Percentiles rank a stretch among this genome's conserved stretches.
Conservation (phyloP, 92 coral and sea anemone genomes). For the Porites divaricata region DNA sequence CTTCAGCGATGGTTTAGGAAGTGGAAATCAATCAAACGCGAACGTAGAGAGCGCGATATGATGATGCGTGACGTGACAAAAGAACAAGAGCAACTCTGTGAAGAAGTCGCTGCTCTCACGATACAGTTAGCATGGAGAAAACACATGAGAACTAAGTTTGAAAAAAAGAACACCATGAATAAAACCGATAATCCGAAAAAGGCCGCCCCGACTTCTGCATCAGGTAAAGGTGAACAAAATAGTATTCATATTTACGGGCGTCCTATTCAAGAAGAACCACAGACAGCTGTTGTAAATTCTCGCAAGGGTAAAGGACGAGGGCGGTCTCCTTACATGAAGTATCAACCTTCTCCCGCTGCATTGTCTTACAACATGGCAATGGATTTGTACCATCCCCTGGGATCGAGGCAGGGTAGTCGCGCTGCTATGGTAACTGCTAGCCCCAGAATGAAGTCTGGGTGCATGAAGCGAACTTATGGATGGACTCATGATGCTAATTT, state of each 20-base stretch:
- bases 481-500: constrained; percentile 50
- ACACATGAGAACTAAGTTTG: constrained; percentile 39
- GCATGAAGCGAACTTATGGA: constrained; percentile 64
- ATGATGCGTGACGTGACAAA: constrained; percentile 51
- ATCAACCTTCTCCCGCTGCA: constrained; percentile 61
- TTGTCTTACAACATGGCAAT: constrained; percentile 79
- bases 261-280: constrained; percentile 17
- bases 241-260: constrained; percentile 25
- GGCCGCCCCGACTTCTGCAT: constrained; percentile 4
- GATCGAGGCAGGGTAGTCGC: constrained; percentile 79
- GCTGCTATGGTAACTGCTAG: constrained; percentile 65
- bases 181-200: constrained; percentile 34
- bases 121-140: constrained; percentile 83
- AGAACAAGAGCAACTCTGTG: constrained; percentile 75
- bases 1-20: constrained; percentile 85
- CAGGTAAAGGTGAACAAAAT: constrained; percentile 6
- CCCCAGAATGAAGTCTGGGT: constrained; percentile 77
- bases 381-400: constrained; percentile 87
- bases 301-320: constrained; percentile 14
- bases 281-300: not conserved
- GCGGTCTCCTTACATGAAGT: constrained; percentile 23
- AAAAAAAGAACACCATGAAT: constrained; percentile 20
- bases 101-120: constrained; percentile 81
- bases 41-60: constrained; percentile 31
- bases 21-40: constrained; percentile 30